phyloP scores from a whole-genome alignment of 1,140 invertebrate species.

The Olivierus martensii region DNA sequence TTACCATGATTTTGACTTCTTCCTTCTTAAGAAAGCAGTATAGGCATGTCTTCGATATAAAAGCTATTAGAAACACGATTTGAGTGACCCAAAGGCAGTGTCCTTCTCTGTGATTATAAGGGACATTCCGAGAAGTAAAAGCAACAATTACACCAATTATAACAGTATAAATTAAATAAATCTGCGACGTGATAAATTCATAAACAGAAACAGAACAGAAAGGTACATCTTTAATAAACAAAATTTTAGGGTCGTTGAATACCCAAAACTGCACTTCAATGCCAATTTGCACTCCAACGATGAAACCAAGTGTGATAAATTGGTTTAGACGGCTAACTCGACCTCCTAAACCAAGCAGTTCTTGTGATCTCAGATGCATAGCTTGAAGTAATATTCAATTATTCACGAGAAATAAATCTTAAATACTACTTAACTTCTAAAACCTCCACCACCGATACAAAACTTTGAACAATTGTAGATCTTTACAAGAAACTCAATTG shows the following conservation, averaged over 20 bases:
- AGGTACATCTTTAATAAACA: not conserved
- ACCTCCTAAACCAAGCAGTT: constrained; percentile 29
- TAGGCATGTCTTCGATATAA: constrained; percentile 21
- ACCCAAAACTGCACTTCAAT: constrained; percentile 27
- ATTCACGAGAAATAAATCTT: no score
- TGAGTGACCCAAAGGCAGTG: constrained; percentile 25
- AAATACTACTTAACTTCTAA: no score
- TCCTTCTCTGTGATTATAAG: constrained; percentile 23
- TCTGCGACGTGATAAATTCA: constrained; percentile 20
- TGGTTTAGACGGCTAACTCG: constrained; percentile 25
- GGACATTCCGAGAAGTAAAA: constrained; percentile 15
- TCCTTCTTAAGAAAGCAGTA: constrained; percentile 17
- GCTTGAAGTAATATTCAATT: constrained; percentile 28
- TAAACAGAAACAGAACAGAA: constrained; percentile 7
- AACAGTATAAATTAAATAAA: constrained; percentile 18
- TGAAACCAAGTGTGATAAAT: constrained; percentile 27
- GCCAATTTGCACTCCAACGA: constrained; percentile 27
- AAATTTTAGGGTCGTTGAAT: not conserved
- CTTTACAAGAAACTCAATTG: no score
- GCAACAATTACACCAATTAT: constrained; percentile 25
- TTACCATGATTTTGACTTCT: constrained; percentile 23
- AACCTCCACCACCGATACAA: no score
- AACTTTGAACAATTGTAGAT: no score
- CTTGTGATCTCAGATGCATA: constrained; percentile 28
- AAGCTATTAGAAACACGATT: constrained; percentile 24